Conservation (phyloP, 2,797 vertebrate species). For the Pyrocephalus nanus region DNA sequence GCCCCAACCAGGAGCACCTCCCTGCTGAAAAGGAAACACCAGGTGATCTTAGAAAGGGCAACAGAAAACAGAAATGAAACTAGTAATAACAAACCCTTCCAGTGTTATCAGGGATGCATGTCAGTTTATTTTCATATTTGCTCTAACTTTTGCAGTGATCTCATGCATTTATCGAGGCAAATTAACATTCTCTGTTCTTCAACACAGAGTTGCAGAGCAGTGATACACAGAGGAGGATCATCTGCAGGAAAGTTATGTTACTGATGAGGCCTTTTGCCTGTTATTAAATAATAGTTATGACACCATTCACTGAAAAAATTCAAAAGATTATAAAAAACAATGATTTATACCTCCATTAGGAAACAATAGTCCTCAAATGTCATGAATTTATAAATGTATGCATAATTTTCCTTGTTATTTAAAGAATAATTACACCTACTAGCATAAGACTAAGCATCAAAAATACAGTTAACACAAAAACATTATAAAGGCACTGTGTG, state of each 20-base stretch:
- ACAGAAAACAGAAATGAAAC: not conserved
- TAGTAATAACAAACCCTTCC: not conserved
- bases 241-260: not conserved
- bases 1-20: not conserved
- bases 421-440: not conserved
- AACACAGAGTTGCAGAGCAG: not conserved
- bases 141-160: not conserved
- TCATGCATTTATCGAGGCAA: not conserved
- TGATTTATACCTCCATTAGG: not conserved
- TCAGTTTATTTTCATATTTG: not conserved
- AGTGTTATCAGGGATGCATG: not conserved
- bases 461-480: not conserved
- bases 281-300: not conserved
- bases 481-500: not conserved
- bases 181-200: not conserved
- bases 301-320: not conserved
- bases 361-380: not conserved
- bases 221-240: not conserved
- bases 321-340: not conserved
- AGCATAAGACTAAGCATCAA: not conserved
- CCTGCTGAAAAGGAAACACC: not conserved
- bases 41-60: not conserved
- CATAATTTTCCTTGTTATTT: not conserved
- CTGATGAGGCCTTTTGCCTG: not conserved
- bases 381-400: not conserved